A percentile compares a stretch with the other conserved stretches of the same genome.
phyloP scores from a whole-genome alignment of 1,140 invertebrate species.

The Penaeus chinensis region DNA sequence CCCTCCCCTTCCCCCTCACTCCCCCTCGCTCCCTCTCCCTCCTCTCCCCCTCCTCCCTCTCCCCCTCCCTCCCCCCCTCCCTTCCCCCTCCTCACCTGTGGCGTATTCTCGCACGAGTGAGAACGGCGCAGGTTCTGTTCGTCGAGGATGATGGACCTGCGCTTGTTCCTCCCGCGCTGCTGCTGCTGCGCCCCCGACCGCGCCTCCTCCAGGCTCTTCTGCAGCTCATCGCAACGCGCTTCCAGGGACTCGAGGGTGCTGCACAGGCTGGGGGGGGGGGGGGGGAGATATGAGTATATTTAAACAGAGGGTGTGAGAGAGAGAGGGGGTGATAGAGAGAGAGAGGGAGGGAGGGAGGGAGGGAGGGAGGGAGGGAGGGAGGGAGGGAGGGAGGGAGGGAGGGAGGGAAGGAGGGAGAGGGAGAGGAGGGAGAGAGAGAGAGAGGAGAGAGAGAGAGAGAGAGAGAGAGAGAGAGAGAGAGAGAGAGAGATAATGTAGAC shows the following conservation, averaged over 20 bases:
- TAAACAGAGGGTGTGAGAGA: no score
- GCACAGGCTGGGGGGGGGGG: conserved; percentile 69
- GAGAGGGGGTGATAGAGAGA: no score
- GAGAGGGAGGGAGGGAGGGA: no score
- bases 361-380: no score
- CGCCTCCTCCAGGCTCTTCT: conserved; percentile 80
- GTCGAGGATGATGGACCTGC: conserved; percentile 35
- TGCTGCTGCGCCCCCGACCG: conserved; percentile 64
- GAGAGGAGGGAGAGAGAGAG: no score
- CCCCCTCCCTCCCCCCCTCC: conserved; percentile 24
- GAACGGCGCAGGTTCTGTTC: conserved; percentile 53
- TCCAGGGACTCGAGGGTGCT: conserved; percentile 82
- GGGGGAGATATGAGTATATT: not conserved
- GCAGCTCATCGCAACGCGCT: conserved; percentile 82
- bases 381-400: no score
- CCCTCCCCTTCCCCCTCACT: not conserved
- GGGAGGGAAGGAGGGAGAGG: no score
- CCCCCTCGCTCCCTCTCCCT: not conserved
- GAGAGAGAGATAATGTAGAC: no score
- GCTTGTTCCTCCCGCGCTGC: conserved; percentile 38
- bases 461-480: no score
- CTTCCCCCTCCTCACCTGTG: conserved; percentile 39
- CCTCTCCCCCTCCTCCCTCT: not conserved
- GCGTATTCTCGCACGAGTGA: conserved; percentile 53
- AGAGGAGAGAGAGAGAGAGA: no score